A percentile compares a stretch with the other conserved stretches of the same genome.
Evolutionary conservation across 35 echinoderm and acorn worm genomes (phyloP).

Genomic region (Diadema setosum): DNA sequence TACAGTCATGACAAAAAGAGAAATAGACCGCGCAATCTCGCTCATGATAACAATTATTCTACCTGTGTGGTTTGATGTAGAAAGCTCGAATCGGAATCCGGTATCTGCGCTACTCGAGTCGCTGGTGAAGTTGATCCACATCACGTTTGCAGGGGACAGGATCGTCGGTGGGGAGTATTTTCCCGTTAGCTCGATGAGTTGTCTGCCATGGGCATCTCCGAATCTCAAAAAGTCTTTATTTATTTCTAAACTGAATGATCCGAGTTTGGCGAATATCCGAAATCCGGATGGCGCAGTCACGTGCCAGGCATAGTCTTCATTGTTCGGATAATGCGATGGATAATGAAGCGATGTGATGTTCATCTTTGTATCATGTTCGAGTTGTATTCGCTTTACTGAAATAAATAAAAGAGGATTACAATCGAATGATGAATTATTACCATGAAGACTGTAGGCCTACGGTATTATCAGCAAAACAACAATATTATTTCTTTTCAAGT

Average conservation of each 20-base stretch:
- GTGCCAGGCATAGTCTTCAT: not conserved
- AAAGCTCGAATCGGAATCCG: not conserved
- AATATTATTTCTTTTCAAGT: too few relatives aligned
- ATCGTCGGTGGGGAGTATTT: not conserved
- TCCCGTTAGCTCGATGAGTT: not conserved
- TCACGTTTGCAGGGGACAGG: not conserved
- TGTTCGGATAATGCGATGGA: not conserved
- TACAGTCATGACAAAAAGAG: too few relatives aligned
- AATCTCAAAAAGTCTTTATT: not conserved
- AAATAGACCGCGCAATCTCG: too few relatives aligned
- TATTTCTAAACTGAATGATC: not conserved
- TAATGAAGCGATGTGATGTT: not conserved
- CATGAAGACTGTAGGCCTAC: too few relatives aligned
- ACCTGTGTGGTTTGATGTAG: not conserved
- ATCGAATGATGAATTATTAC: too few relatives aligned
- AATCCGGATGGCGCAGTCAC: not conserved
- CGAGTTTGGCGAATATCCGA: conserved; percentile 1
- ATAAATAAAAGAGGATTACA: too few relatives aligned
- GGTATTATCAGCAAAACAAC: too few relatives aligned
- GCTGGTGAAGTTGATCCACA: conserved; percentile 2
- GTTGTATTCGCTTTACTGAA: too few relatives aligned
- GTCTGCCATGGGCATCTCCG: not conserved
- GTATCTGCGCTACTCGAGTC: not conserved
- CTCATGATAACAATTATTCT: too few relatives aligned
- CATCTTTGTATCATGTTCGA: too few relatives aligned